Conservation (phyloP, 2,888 invertebrate species). For the Cosmopolites sordidus region DNA sequence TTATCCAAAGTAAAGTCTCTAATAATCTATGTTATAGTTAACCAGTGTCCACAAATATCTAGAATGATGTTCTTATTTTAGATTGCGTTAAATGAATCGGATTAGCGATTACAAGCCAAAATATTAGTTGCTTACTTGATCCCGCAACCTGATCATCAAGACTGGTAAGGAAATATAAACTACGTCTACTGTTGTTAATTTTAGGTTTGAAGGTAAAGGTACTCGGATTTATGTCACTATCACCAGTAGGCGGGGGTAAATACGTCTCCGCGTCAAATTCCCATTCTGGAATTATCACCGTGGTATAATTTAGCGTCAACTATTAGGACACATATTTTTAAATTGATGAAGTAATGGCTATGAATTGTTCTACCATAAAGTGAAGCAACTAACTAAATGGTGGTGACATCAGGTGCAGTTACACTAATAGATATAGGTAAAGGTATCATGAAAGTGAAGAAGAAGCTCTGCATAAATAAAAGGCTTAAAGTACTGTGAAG, state of each 20-base stretch:
- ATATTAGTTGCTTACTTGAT: conserved; percentile 31
- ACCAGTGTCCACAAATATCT: too few relatives aligned
- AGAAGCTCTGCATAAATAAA: too few relatives aligned
- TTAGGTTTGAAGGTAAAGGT: conserved; percentile 31
- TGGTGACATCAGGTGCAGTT: neutral
- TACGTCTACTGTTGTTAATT: conserved; percentile 31
- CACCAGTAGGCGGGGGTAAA: conserved; percentile 31
- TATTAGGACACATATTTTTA: neutral
- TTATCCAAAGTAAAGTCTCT: too few relatives aligned
- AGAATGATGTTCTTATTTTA: neutral
- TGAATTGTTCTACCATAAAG: too few relatives aligned
- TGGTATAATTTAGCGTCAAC: neutral
- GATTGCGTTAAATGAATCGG: neutral
- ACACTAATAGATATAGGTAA: neutral
- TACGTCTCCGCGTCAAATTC: conserved; percentile 44
- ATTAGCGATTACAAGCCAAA: neutral
- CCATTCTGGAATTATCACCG: conserved; percentile 43
- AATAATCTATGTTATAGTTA: too few relatives aligned
- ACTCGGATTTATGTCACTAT: conserved; percentile 29
- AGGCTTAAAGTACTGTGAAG: too few relatives aligned
- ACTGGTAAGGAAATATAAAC: conserved; percentile 38
- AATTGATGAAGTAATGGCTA: neutral
- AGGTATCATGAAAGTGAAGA: too few relatives aligned
- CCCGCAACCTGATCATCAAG: conserved; percentile 31
- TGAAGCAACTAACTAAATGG: too few relatives aligned